Percentiles rank a stretch among this genome's conserved stretches.
phyloP scores from a whole-genome alignment of 2,113 vertebrate genomes.

The Rhodinocichla rosea region DNA sequence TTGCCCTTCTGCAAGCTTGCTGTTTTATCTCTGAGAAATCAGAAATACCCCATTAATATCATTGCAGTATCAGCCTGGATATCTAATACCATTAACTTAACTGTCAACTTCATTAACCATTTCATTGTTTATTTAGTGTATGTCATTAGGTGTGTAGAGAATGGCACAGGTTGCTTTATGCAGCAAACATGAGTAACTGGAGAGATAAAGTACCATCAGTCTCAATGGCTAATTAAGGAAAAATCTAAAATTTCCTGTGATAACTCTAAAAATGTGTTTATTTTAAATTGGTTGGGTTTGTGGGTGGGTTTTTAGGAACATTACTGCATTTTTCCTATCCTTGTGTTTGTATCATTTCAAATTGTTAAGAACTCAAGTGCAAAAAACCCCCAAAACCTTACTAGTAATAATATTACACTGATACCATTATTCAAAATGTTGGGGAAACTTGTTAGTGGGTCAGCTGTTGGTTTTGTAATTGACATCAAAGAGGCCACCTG shows the following conservation, averaged over 20 bases:
- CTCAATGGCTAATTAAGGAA: neutral
- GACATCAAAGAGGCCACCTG: neutral
- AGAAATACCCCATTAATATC: neutral
- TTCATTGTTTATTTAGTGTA: neutral
- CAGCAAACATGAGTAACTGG: neutral
- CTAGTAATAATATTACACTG: neutral
- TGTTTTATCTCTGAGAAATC: neutral
- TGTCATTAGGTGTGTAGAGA: neutral
- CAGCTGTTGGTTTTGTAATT: neutral
- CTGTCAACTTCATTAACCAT: neutral
- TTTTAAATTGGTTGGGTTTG: neutral
- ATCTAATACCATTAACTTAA: neutral
- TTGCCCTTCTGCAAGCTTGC: neutral
- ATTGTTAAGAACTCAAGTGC: neutral
- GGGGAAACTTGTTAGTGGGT: neutral
- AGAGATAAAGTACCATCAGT: neutral
- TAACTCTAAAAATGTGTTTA: neutral
- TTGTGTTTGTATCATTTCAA: neutral
- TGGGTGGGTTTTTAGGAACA: neutral
- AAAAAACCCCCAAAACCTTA: neutral
- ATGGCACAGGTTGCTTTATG: neutral
- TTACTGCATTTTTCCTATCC: neutral
- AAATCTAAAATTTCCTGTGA: neutral
- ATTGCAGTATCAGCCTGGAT: neutral
- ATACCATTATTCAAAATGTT: neutral